Conservation (phyloP, 2,888 invertebrate genomes). For the Plutella xylostella region DNA sequence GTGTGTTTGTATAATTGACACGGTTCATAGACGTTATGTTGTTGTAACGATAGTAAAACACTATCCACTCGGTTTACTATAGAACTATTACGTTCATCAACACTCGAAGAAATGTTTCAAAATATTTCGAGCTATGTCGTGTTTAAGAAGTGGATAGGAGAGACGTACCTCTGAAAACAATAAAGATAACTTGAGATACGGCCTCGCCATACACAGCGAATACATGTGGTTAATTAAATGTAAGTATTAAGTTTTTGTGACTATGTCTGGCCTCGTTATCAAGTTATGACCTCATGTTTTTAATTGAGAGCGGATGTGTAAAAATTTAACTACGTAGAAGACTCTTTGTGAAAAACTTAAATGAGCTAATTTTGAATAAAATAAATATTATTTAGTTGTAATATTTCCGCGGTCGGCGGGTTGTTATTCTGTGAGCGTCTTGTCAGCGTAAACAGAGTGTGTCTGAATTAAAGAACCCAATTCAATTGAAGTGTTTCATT, state of each 20-base stretch:
- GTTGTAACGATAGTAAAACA: background rate
- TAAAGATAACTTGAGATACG: conserved; percentile 13
- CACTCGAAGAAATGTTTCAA: too few relatives aligned
- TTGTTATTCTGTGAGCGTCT: conserved; percentile 19
- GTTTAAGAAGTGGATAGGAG: background rate
- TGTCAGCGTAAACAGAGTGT: conserved; percentile 39
- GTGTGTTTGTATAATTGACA: background rate
- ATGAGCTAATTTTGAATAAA: conserved; percentile 4
- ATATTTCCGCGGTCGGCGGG: conserved; percentile 7
- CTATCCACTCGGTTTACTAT: background rate
- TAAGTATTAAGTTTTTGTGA: conserved; percentile 23
- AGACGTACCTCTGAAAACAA: conserved; percentile 1
- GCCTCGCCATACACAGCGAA: conserved; percentile 16
- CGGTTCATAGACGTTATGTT: conserved; percentile 7
- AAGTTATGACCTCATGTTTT: conserved; percentile 22
- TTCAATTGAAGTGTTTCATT: conserved; percentile 69
- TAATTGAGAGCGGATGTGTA: conserved; percentile 12
- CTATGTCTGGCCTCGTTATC: conserved; percentile 21
- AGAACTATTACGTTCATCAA: background rate
- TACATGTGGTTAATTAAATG: conserved; percentile 14
- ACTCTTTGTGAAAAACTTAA: background rate
- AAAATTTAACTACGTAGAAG: background rate
- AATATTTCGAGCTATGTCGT: background rate
- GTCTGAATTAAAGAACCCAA: conserved; percentile 65
- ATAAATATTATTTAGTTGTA: conserved; percentile 5